Evolutionary conservation across 1,140 invertebrate genomes (phyloP).

Genomic region (Drosophila parvula): DNA sequence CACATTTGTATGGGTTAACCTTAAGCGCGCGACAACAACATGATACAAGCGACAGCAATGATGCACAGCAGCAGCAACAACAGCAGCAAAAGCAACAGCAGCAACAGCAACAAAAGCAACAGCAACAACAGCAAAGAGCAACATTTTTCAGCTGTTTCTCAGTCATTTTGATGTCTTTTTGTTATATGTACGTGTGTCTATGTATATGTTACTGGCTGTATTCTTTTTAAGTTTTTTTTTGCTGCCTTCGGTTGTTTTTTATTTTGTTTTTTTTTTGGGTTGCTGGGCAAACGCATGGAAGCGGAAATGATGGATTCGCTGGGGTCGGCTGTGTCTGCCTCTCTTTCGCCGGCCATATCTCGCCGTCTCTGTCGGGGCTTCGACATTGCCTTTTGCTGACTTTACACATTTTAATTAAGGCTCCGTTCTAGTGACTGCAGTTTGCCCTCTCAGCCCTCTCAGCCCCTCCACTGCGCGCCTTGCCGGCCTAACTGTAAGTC

Average conservation of each 20-base stretch:
- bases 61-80: constrained; percentile 19
- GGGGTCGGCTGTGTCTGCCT: constrained; percentile 48
- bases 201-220: constrained; percentile 43
- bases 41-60: constrained; percentile 17
- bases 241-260: constrained; percentile 23
- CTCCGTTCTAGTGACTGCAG: constrained; percentile 77
- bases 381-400: constrained; percentile 63
- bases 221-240: constrained; percentile 30
- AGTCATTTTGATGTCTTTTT: constrained; percentile 56
- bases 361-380: constrained; percentile 31
- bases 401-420: constrained; percentile 82
- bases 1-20: constrained; percentile 38
- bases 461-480: background rate
- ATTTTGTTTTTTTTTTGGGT: constrained; percentile 47
- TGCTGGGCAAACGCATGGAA: constrained; percentile 78
- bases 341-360: constrained; percentile 25
- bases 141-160: constrained; percentile 81
- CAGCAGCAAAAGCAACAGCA: constrained; percentile 31
- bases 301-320: constrained; percentile 83
- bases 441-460: constrained; percentile 16
- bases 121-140: constrained; percentile 51
- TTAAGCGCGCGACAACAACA: constrained; percentile 53
- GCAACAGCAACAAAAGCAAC: constrained; percentile 38
- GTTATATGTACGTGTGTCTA: constrained; percentile 13
- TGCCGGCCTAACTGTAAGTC: constrained; percentile 65